Base-by-base conservation (phyloP, 2,113 vertebrate species). In the Salvelinus fontinalis region DNA sequence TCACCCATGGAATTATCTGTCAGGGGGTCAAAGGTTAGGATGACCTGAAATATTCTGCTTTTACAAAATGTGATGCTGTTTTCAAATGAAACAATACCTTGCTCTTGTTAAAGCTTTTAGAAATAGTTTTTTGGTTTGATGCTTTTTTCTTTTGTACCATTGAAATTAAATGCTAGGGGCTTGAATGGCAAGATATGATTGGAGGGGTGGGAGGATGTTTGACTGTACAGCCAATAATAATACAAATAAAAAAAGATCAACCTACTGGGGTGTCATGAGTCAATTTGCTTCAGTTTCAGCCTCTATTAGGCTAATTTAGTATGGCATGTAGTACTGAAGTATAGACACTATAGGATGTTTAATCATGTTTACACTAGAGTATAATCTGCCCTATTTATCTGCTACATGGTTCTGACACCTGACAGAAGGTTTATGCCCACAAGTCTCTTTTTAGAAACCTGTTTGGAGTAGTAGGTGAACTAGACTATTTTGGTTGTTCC, bases 211-310 rank as follows among this genome's bases (percentile, higher is more conserved):
- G 93, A 93, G 89, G 94, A 94, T 94, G 93, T 94, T 94, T 93
- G 93, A 94, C 93, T 95, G 95, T 95, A 95, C 95, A 95, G 95
- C 94, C 94, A 95, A 95, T 96, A 29, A 29, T 29, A 34, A 34
- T 39, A 39, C 7, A 44, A 62, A 62, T 16, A 96, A 94, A 92
- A 34, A 34, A 94, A 74, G 22, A 51, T 70, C 68, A 70, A 70
- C 68, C 39, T 24, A 24, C 64, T 62, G 59, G 16, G n/a, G 59
- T 62, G 20, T 62, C 59, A 11, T 24, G 51, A 54, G 51, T 54
- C 16, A 54, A 16, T 18, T 54, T 54, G 51, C 51, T 54, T 54
- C 16, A 14, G 5, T 16, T 54, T 44, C 18, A 12, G 14, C 31
- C 1, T 3, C 18, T 9, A 31, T 68, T 68, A 22, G 60, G 60